phyloP scores from a whole-genome alignment of 2,113 vertebrate species.

The Hepsetus odoe region DNA sequence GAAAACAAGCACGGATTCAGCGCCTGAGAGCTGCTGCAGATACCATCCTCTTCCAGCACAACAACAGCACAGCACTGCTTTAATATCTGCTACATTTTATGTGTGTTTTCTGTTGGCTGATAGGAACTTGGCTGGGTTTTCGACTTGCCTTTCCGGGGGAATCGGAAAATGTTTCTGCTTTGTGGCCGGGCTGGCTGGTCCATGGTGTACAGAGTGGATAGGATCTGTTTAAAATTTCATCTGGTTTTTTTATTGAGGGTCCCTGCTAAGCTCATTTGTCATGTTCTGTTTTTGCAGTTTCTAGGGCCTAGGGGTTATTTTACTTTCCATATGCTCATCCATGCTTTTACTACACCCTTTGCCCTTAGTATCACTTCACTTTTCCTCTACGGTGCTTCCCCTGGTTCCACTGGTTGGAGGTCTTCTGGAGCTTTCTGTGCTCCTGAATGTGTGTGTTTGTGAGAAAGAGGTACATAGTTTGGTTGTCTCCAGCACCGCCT shows the following conservation, averaged over 20 bases:
- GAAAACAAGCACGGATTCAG: conserved; percentile 18
- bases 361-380: conserved; percentile 50
- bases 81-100: conserved; percentile 22
- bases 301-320: conserved; percentile 13
- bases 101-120: conserved; percentile 13
- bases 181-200: conserved; percentile 18
- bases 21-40: conserved; percentile 11
- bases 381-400: conserved; percentile 61
- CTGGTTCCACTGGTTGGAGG: conserved; percentile 61
- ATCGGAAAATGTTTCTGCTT: conserved; percentile 34
- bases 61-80: background rate
- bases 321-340: conserved; percentile 5
- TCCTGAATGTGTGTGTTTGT: conserved; percentile 32
- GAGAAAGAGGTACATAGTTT: conserved; percentile 14
- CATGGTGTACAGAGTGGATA: conserved; percentile 25
- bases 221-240: conserved; percentile 52
- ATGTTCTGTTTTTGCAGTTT: conserved; percentile 36
- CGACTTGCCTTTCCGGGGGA: conserved; percentile 31
- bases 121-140: conserved; percentile 19
- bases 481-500: conserved; percentile 25
- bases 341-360: conserved; percentile 27
- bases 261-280: conserved; percentile 52
- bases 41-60: conserved; percentile 28
- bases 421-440: conserved; percentile 28
- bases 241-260: conserved; percentile 35